Base-by-base conservation (phyloP, 2,888 invertebrate genomes). In the Crossocerus cetratus region DNA sequence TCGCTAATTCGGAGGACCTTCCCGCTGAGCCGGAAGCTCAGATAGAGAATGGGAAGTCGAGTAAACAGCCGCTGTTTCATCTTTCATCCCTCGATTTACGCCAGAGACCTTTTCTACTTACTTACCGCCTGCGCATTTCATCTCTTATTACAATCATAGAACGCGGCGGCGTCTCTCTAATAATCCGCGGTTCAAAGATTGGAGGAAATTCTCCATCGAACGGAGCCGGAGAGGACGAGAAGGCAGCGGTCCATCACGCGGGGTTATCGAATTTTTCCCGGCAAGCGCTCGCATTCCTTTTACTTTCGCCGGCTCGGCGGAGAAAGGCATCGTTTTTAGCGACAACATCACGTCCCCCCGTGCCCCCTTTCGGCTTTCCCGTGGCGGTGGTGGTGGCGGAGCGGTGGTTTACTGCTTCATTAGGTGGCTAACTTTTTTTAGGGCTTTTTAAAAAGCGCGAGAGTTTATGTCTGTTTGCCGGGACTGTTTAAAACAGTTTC, bases 371-470 rank as follows among this genome's bases (percentile, higher is more conserved):
- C 21, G 67, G 67, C 49, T 11, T 8, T 32, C 32, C 11, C 32
- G 1, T 0, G 23, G 8, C 11, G 8, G 32, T 32, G 32, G 32
- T 32, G 32, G 2, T 32, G 32, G 32, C 32, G 32, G 3, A 32
- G 32, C 69, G 76, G 65, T 77, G 77, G 74, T 81, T 83, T 83
- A 82, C 76, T 74, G 77, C 82, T 85, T 84, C 83, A 85, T 86
- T 86, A 84, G 84, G 80, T 70, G 80, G 78, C 69, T 76, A 86
- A 86, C 84, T 85, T 86, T 86, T 43, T 84, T 84, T 84, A 84
- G 77, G 79, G 77, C 69, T 83, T 84, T 86, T 82, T 81, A 81
- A 85, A 87, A 84, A 86, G 84, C 81, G 70, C 65, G 74, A 80
- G 78, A 82, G 84, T 87, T 87, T 84, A 84, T 83, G 83, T 76